phyloP scores from a whole-genome alignment of 2,113 vertebrate species.

The Xyliphius kryptos region DNA sequence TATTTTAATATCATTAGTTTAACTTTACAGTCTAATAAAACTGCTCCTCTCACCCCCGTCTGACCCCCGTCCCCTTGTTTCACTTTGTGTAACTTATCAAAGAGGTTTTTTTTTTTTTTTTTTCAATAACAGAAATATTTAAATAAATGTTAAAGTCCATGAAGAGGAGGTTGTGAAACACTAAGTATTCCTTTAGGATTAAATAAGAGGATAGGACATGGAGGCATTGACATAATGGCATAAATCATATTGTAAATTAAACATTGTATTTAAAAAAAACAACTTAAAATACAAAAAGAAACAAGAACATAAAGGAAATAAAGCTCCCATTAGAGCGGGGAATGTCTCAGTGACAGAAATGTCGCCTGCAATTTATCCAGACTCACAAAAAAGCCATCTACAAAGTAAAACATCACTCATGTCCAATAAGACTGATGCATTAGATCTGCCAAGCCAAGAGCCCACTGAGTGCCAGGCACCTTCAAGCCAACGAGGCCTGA shows the following conservation, averaged over 20 bases:
- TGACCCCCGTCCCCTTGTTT: too few species aligned
- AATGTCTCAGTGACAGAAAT: not conserved
- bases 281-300: conserved; percentile 24
- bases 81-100: too few species aligned
- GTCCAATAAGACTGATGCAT: not conserved
- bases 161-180: not conserved
- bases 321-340: too few species aligned
- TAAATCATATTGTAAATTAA: not conserved
- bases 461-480: conserved; percentile 1
- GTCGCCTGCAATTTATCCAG: not conserved
- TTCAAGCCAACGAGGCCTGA: conserved; percentile 12
- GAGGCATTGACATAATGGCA: not conserved
- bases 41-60: too few species aligned
- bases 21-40: too few species aligned
- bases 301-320: conserved; percentile 4
- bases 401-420: conserved; percentile 10
- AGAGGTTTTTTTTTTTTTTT: too few species aligned
- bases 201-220: not conserved
- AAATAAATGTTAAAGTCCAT: not conserved
- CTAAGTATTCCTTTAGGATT: not conserved
- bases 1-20: too few species aligned
- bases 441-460: conserved; percentile 1
- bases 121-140: too few species aligned
- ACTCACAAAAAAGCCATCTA: not conserved
- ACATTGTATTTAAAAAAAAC: too few species aligned